Percentiles rank a stretch among this genome's conserved stretches.
Evolutionary conservation across 2,888 invertebrate species (phyloP).

Genomic region (Chalcis sispes): DNA sequence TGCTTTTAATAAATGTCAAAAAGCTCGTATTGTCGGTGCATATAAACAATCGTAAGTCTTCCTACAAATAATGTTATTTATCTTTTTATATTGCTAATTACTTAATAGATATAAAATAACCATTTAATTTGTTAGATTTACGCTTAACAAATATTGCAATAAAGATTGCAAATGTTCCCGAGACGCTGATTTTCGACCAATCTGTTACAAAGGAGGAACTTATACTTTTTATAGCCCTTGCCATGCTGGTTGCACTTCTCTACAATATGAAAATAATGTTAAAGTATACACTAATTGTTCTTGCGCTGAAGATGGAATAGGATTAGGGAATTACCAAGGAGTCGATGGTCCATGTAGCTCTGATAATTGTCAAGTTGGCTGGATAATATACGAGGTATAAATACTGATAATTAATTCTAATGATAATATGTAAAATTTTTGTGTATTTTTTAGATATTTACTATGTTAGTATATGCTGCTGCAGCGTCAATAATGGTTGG

Average conservation of each 20-base stretch:
- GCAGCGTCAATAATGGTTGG: slow-evolving; percentile 76
- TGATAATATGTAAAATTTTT: background rate
- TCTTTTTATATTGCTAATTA: no score
- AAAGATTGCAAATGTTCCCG: slow-evolving; percentile 78
- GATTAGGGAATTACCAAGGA: slow-evolving; percentile 69
- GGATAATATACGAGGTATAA: slow-evolving; percentile 76
- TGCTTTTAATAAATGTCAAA: slow-evolving; percentile 77
- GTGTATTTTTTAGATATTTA: slow-evolving; percentile 71
- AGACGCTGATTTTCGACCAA: slow-evolving; percentile 79
- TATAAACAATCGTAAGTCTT: slow-evolving; percentile 73
- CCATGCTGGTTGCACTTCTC: slow-evolving; percentile 82
- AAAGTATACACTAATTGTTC: slow-evolving; percentile 78
- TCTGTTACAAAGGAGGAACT: slow-evolving; percentile 79
- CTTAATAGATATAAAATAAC: background rate
- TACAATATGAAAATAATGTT: slow-evolving; percentile 75
- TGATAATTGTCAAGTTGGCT: slow-evolving; percentile 76
- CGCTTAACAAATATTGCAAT: slow-evolving; percentile 78
- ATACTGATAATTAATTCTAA: background rate
- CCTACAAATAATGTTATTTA: background rate
- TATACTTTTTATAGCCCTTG: slow-evolving; percentile 85
- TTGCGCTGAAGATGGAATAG: slow-evolving; percentile 73
- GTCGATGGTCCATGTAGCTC: slow-evolving; percentile 79
- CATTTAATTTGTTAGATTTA: slow-evolving; percentile 63
- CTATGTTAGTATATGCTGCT: slow-evolving; percentile 73
- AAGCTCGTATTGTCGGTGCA: slow-evolving; percentile 75